Base-by-base conservation (phyloP, 2,113 vertebrate genomes). In the Clarias magur region DNA sequence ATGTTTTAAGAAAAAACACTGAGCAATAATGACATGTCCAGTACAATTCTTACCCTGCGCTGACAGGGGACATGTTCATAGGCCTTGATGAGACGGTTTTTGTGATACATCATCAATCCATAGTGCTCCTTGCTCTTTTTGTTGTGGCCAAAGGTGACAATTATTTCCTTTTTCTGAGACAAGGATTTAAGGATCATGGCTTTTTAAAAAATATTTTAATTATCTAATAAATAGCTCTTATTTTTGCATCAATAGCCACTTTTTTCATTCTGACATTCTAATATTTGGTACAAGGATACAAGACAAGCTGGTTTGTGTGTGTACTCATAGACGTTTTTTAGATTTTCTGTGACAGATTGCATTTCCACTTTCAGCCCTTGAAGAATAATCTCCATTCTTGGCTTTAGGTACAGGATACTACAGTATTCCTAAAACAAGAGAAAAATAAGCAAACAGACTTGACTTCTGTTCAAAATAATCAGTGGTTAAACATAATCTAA, bases 71-170 rank as follows among this genome's bases (percentile, higher is more conserved):
- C 97, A 86, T 96, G 96, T 89, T 98, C 96, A 15, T 99, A 99
- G 54, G 97, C 96, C 94, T 98, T 99, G 92, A 76, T 76, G 72
- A 76, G 72, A 11, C 42, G 72, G 23, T 76, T 76, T 0, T 93
- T 97, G 90, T 99, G 97, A 91, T 99, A 99, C 97, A 99, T 98
- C 98, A 99, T 99, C 85, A 99, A 95, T 34, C 98, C 98, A 86
- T 97, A 99, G 81, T 99, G 97, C 79, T 98, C 97, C 94, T 97
- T 99, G 91, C 95, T 99, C 91, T 95, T 96, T 88, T 97, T 98
- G 95, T 98, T 99, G 92, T 97, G 99, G 70, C 98, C 98, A 94
- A 99, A 99, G 7, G 91, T 98, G 88, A 99, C 97, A 87, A 91
- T 93, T 88, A 99, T 92, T 6, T 93, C 93, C 95, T 91, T 96